Evolutionary conservation across 2,113 vertebrate genomes (phyloP).

Genomic region (Aegotheles bennettii): DNA sequence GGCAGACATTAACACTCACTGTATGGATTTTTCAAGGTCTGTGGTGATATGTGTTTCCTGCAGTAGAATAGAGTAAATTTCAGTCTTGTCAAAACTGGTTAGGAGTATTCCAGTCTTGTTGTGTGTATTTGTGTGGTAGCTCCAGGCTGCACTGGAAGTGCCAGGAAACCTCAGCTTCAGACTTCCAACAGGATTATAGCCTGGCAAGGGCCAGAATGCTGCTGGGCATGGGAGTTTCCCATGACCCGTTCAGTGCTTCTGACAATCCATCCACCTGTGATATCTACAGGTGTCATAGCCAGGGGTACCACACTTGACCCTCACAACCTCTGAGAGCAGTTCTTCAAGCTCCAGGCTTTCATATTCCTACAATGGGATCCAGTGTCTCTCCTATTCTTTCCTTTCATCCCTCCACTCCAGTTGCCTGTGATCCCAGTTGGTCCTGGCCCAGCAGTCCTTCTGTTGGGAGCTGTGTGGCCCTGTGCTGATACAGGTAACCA

Average conservation of each 20-base stretch:
- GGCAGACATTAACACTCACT: background rate
- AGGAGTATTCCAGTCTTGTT: background rate
- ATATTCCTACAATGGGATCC: background rate
- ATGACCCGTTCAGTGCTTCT: background rate
- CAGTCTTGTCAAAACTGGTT: background rate
- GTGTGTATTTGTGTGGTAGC: background rate
- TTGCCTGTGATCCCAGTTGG: background rate
- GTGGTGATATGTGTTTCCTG: background rate
- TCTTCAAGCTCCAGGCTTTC: background rate
- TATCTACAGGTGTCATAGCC: background rate
- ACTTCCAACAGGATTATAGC: background rate
- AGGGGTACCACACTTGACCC: background rate
- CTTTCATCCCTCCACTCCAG: background rate
- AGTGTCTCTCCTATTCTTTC: background rate
- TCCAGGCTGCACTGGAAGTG: background rate
- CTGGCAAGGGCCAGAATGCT: background rate
- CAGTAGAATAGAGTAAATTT: background rate
- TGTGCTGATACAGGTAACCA: background rate
- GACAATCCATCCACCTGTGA: too few relatives aligned
- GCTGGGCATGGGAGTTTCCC: background rate
- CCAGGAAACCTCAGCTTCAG: background rate
- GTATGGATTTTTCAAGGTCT: slow-evolving; percentile 9
- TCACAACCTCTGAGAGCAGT: background rate
- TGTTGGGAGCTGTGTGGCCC: background rate
- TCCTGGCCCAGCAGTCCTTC: background rate